Conservation (phyloP, 2,113 vertebrate species). For the Vombatus ursinus region DNA sequence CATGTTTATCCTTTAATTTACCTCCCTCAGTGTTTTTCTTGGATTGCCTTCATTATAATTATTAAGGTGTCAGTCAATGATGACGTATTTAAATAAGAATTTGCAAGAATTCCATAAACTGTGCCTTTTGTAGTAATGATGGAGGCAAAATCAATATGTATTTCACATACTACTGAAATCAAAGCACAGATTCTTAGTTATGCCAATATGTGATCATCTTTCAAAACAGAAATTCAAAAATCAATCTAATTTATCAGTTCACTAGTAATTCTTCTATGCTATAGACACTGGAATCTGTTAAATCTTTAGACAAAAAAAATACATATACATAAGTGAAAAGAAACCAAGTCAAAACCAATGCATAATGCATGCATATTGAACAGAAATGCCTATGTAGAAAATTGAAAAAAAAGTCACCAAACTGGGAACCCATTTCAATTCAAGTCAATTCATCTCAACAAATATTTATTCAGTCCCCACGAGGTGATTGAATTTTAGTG, state of each 20-base stretch:
- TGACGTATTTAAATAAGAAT: neutral
- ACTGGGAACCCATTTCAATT: neutral
- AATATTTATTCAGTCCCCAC: neutral
- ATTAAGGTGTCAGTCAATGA: neutral
- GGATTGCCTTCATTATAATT: neutral
- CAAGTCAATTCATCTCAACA: neutral
- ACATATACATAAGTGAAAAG: neutral
- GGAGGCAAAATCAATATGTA: neutral
- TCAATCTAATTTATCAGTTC: conserved; percentile 13
- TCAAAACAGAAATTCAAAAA: conserved; percentile 41
- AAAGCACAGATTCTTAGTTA: neutral
- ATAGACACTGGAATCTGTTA: neutral
- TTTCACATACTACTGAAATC: neutral
- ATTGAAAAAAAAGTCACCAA: neutral
- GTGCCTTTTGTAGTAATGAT: neutral
- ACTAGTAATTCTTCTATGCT: conserved; percentile 28
- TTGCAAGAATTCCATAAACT: neutral
- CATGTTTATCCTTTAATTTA: neutral
- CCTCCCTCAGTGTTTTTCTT: neutral
- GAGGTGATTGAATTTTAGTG: neutral
- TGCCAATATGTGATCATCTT: neutral
- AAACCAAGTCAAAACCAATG: conserved; percentile 42
- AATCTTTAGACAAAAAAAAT: neutral
- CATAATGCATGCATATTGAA: conserved; percentile 3
- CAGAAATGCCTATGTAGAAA: conserved; percentile 6